phyloP scores from a whole-genome alignment of 2,113 vertebrate genomes.

The Nanorana parkeri region DNA sequence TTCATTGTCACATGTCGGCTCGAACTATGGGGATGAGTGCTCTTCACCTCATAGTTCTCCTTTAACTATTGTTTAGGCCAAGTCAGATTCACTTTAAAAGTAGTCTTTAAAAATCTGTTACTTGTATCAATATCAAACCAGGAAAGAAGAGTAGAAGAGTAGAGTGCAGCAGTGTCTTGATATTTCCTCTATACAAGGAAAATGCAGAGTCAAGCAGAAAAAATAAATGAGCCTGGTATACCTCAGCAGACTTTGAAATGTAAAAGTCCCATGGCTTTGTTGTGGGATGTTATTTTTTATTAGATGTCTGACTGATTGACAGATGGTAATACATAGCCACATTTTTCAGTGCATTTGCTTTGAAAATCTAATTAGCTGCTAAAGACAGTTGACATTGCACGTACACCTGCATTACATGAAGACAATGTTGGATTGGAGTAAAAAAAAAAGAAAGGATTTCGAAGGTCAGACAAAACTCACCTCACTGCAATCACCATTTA shows the following conservation, averaged over 20 bases:
- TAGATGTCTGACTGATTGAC: constrained; percentile 38
- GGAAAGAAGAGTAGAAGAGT: constrained; percentile 18
- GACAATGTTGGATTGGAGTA: too few species aligned
- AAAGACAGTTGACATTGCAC: too few species aligned
- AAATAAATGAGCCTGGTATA: constrained; percentile 51
- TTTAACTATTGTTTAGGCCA: too few species aligned
- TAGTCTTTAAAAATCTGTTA: constrained; percentile 17
- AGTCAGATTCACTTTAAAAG: neutral
- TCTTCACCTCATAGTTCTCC: too few species aligned
- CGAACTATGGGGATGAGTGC: too few species aligned
- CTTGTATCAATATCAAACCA: constrained; percentile 44
- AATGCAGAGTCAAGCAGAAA: constrained; percentile 51
- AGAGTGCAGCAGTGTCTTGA: constrained; percentile 8
- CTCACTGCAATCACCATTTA: too few species aligned
- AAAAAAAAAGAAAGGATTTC: too few species aligned
- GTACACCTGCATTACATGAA: too few species aligned
- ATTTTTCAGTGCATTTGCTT: constrained; percentile 13
- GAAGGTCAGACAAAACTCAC: too few species aligned
- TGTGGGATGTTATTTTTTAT: constrained; percentile 32
- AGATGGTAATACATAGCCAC: constrained; percentile 8
- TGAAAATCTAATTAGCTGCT: constrained; percentile 7
- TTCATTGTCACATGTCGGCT: too few species aligned
- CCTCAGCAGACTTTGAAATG: constrained; percentile 41
- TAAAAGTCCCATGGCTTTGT: constrained; percentile 38
- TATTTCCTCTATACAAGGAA: constrained; percentile 35